Evolutionary conservation across 2,888 invertebrate genomes (phyloP), one percentile per base, ranked within the genome.

Genomic region (Diabrotica balteata): DNA sequence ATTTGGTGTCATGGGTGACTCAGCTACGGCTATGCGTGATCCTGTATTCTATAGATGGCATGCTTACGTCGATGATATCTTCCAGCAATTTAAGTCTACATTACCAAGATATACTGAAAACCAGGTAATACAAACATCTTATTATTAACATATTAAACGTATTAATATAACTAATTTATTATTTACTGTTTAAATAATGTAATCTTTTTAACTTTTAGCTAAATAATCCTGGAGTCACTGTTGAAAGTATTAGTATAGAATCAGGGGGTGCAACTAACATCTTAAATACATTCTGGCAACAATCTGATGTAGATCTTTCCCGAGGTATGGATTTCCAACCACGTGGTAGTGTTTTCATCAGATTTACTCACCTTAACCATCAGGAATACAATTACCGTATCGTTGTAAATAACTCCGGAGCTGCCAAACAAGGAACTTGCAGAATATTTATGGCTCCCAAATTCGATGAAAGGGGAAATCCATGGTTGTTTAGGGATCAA

Each of bases 31-130:
- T 0, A 94, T 95, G 93, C 87, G 95, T 2, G 95, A 95, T 84
- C 94, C 95, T 0, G 84, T 92, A 32, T 95, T 95, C 86, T 95
- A 94, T 85, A 90, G 92, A 80, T 94, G 92, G 93, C 95, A 95
- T 79, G 88, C 91, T 0, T 91, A 89, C 80, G 86, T 94, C 44
- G 93, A 95, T 77, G 90, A 93, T 74, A 84, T 95, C 49, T 95
- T 94, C 87, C 87, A 89, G 75, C 87, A 90, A 72, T 90, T 91
- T 83, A 95, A 95, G 83, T 85, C 86, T 69, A 90, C 89, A 10
- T 84, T 95, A 43, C 85, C 90, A 0, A 86, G 90, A 4, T 95
- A 95, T 81, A 85, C 84, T 0, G 77, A 79, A 5, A 84, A 86
- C 51, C 87, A 87, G 85, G 91, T 91, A 80, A 71, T 0, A 47